Conservation (phyloP, 2,113 vertebrate species). For the Macrotus californicus region DNA sequence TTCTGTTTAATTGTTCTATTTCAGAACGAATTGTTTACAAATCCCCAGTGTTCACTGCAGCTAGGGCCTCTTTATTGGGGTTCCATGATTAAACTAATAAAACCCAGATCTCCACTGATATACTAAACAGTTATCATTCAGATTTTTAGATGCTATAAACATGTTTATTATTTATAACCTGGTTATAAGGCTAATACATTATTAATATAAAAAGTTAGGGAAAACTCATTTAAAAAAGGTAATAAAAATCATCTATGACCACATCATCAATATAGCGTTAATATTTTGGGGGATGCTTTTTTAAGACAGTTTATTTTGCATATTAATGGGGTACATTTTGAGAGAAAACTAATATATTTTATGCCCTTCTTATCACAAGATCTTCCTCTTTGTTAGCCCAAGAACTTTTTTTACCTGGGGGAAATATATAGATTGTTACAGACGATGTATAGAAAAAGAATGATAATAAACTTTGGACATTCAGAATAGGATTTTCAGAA, state of each 20-base stretch:
- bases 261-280: neutral
- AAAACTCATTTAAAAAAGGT: neutral
- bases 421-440: neutral
- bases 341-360: neutral
- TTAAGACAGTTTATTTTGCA: neutral
- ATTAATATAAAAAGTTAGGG: neutral
- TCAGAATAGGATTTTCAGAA: neutral
- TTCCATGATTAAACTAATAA: neutral
- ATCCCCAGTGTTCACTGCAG: neutral
- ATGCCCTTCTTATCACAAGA: neutral
- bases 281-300: neutral
- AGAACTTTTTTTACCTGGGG: neutral
- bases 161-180: neutral
- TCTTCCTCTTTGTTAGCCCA: neutral
- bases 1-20: neutral
- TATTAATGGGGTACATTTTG: neutral
- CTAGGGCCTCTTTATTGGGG: neutral
- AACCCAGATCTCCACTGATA: neutral
- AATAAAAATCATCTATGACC: too few species aligned
- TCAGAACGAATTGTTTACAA: neutral
- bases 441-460: neutral
- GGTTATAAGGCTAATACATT: neutral
- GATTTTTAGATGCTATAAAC: neutral
- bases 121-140: neutral
- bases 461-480: neutral